These are phyloP conservation scores for Metopia argyrocephala DNA, from an alignment of 2,888 invertebrate genomes.

Conservation along the genomic window DNA sequence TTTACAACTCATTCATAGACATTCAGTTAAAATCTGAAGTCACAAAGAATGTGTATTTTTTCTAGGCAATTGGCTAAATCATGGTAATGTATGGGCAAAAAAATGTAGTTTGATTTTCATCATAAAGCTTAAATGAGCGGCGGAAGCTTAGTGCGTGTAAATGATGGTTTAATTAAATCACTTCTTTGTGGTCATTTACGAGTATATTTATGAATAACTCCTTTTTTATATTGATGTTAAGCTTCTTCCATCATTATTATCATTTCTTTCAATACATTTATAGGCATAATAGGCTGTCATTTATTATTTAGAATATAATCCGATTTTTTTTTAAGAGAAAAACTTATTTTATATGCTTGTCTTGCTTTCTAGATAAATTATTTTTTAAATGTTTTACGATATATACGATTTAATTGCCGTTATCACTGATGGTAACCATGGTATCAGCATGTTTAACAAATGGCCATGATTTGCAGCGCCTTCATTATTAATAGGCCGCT, in stretches of 20 bases:
- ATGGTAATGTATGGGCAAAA: neutral
- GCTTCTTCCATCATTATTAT: neutral
- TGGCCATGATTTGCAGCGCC: neutral
- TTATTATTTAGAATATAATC: conserved; percentile 50
- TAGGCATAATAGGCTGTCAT: conserved; percentile 50
- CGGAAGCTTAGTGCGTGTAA: conserved; percentile 61
- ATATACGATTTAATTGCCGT: conserved; percentile 29
- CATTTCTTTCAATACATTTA: neutral
- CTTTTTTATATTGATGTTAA: conserved; percentile 10
- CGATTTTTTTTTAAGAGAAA: neutral
- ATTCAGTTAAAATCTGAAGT: conserved; percentile 7
- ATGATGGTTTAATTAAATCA: conserved; percentile 66
- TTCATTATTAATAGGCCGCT: neutral
- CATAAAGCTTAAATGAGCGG: conserved; percentile 15
- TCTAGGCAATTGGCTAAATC: neutral
- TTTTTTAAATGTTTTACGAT: conserved; percentile 53
- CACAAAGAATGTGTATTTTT: neutral
- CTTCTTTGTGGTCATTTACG: conserved; percentile 26
- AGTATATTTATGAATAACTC: conserved; percentile 8
- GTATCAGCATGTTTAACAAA: neutral
- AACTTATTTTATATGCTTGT: neutral
- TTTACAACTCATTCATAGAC: conserved; percentile 27
- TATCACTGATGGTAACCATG: conserved; percentile 32
- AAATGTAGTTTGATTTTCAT: neutral
- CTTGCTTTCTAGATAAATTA: conserved; percentile 32